phyloP scores from a whole-genome alignment of 2,888 invertebrate genomes.

The Sycophila texana region DNA sequence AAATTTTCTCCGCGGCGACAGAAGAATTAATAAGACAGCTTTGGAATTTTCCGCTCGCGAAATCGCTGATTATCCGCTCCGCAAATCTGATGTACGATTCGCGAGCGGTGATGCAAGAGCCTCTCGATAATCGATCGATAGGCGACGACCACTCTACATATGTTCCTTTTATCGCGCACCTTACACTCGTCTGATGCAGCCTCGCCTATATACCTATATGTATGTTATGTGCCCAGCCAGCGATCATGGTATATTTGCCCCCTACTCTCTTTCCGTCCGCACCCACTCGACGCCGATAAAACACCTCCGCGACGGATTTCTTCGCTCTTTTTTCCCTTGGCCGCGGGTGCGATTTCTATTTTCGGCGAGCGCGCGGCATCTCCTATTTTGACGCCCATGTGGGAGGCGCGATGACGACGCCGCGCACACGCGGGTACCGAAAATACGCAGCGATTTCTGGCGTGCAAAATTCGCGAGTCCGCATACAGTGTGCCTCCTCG shows the following conservation, averaged over 20 bases:
- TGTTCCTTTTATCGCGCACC: background rate
- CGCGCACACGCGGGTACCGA: background rate
- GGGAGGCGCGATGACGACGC: too few relatives aligned
- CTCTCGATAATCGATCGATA: conserved; percentile 43
- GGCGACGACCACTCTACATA: background rate
- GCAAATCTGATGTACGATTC: conserved; percentile 31
- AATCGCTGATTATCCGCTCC: conserved; percentile 12
- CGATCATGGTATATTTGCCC: background rate
- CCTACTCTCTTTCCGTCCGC: conserved; percentile 6
- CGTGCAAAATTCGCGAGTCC: background rate
- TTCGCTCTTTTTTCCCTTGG: conserved; percentile 32
- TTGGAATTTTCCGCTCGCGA: conserved; percentile 30
- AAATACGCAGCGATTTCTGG: conserved; percentile 24
- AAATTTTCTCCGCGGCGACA: too few relatives aligned
- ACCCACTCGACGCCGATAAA: conserved; percentile 17
- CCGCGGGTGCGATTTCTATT: conserved; percentile 49
- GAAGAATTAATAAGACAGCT: background rate
- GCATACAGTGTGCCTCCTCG: background rate
- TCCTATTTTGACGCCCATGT: conserved; percentile 47
- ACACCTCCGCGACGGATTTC: background rate
- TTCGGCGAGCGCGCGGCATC: conserved; percentile 30
- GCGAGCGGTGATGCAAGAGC: conserved; percentile 10
- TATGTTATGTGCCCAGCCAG: too few relatives aligned
- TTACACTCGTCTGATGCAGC: too few relatives aligned
- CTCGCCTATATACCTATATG: too few relatives aligned